Conservation (phyloP, 1,140 invertebrate genomes). For the Neodiprion fabricii region DNA sequence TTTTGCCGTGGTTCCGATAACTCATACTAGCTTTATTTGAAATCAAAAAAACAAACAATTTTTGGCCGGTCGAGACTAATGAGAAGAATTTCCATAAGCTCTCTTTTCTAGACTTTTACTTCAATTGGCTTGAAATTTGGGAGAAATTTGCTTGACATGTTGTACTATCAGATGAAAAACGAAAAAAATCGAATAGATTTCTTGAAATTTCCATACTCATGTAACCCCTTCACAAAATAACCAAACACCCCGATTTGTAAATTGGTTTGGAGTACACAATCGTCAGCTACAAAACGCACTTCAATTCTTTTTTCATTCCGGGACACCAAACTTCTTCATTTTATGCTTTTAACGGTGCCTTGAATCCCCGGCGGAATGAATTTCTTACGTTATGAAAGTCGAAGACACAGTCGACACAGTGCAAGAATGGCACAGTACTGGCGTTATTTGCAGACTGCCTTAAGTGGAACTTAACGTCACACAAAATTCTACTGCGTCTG, state of each 20-base stretch:
- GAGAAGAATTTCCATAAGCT: too few species aligned
- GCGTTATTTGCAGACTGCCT: background rate
- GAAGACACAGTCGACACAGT: background rate
- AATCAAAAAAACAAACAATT: too few species aligned
- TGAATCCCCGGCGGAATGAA: slow-evolving; percentile 17
- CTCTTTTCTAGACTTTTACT: too few species aligned
- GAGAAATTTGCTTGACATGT: too few species aligned
- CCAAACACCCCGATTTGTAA: slow-evolving; percentile 7
- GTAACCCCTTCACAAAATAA: background rate
- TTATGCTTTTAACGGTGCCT: background rate
- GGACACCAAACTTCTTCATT: background rate
- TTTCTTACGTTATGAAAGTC: slow-evolving; percentile 18
- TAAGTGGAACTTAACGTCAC: background rate
- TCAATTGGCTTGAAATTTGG: too few species aligned
- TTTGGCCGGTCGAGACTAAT: too few species aligned
- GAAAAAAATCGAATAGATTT: too few species aligned
- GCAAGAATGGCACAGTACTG: background rate
- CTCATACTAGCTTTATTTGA: too few species aligned
- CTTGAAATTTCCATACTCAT: too few species aligned
- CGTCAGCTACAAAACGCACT: background rate
- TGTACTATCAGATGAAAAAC: too few species aligned
- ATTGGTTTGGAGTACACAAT: background rate
- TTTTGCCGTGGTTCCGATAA: too few species aligned
- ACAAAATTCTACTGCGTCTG: slow-evolving; percentile 30
- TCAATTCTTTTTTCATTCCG: background rate